A percentile compares a stretch with the other conserved stretches of the same genome.
Evolutionary conservation across 2,888 invertebrate genomes (phyloP).

Genomic region (Parapristionchus giblindavisi): DNA sequence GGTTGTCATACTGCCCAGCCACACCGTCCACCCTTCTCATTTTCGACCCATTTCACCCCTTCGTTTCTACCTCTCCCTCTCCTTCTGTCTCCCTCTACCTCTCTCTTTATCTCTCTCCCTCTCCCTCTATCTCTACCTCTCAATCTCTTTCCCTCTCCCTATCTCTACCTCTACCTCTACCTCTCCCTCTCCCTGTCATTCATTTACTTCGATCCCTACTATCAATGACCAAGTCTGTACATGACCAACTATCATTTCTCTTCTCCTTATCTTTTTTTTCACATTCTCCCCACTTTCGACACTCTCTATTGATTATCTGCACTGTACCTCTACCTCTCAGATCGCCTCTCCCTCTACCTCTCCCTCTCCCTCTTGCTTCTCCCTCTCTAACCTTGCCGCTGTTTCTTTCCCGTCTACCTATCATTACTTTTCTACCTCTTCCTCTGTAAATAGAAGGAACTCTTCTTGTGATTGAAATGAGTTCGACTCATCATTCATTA

Average conservation of each 20-base stretch:
- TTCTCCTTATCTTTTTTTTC: not conserved
- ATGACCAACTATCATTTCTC: too few species aligned
- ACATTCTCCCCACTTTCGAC: not conserved
- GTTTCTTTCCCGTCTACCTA: not conserved
- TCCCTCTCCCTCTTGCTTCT: not conserved
- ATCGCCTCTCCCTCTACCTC: not conserved
- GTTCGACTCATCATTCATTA: too few species aligned
- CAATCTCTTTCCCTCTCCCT: not conserved
- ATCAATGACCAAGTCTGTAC: too few species aligned
- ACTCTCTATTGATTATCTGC: too few species aligned
- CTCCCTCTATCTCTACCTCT: not conserved
- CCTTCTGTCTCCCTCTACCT: not conserved
- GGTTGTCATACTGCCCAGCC: not conserved
- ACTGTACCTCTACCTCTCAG: not conserved
- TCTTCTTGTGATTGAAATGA: too few species aligned
- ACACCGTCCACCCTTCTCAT: not conserved
- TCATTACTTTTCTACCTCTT: not conserved
- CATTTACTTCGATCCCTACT: not conserved
- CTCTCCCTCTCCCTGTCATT: constrained; percentile 1
- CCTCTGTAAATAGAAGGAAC: too few species aligned
- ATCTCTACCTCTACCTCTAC: too few species aligned
- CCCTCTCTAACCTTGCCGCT: not conserved
- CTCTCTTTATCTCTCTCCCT: not conserved
- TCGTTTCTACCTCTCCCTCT: not conserved
- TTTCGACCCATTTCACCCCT: not conserved